Evolutionary conservation across 2,888 invertebrate genomes (phyloP), one percentile per base, ranked within the genome.

Genomic region (Drosophila mimetica): DNA sequence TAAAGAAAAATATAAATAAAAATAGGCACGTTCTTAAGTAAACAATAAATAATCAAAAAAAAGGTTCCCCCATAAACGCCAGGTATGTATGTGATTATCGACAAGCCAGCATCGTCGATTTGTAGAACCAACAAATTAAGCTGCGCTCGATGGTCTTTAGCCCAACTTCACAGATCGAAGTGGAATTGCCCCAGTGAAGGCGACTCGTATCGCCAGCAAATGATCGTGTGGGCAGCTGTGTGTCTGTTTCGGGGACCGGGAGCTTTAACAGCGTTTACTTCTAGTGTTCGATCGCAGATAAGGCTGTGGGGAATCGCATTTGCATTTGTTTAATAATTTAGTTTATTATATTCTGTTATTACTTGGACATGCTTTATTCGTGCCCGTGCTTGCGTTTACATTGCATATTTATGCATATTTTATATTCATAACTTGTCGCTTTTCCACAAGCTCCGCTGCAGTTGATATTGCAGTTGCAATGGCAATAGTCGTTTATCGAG

Each of bases 381-480:
- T 74, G 71, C 59, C 79, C 47, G 53, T 58, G 51, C 55, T 60
- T 37, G 59, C 64, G 57, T 57, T 77, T 74, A 46, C 66, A 51
- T 78, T 78, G 81, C 74, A 82, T 77, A 89, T 88, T 88, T 86
- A 88, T 83, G 89, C 76, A 89, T 89, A 88, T 86, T 86, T 86
- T 86, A 88, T 89, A 86, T 86, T 86, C 86, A 86, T 86, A 86
- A 86, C 86, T 86, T 89, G 89, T 86, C 88, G 85, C 69, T 73
- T 79, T 34, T 58, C 51, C 69, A 32, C 74, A 14, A 37, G 34
- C 60, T 34, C 71, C 48, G 75, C 67, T 65, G 50, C 73, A 54
- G 28, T 50, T 18, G 20, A 28, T 32, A 44, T 11, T 37, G 39
- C 57, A 52, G 39, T 41, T 57, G 52, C 73, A 54, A 57, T 42